Evolutionary conservation across 2,113 vertebrate genomes (phyloP).

Genomic region (Chunga burmeisteri): DNA sequence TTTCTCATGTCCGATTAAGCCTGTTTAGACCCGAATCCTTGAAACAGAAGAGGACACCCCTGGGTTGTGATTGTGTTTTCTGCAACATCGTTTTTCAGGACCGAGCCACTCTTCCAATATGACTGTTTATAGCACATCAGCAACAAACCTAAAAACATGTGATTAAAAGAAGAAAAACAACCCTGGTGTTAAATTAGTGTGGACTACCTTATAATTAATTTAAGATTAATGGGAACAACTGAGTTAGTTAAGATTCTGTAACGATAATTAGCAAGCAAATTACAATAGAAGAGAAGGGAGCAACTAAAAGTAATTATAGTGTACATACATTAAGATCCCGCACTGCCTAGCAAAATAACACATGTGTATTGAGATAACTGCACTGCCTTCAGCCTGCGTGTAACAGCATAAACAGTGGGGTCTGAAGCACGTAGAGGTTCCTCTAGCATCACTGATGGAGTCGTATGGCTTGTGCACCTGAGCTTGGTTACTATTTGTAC

Average conservation of each 20-base stretch:
- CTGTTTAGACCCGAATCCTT: neutral
- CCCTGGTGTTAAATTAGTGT: conserved; percentile 30
- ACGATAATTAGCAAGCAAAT: conserved; percentile 60
- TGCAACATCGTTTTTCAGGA: neutral
- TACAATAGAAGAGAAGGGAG: conserved; percentile 40
- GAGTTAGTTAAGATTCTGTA: conserved; percentile 53
- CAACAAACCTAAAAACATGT: neutral
- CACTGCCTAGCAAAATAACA: conserved; percentile 46
- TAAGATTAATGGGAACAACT: conserved; percentile 47
- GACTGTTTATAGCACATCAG: neutral
- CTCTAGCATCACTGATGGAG: neutral
- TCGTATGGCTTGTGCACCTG: neutral
- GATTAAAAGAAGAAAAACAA: conserved; percentile 16
- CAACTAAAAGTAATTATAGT: conserved; percentile 59
- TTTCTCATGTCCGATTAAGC: neutral
- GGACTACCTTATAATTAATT: conserved; percentile 64
- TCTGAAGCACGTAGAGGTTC: neutral
- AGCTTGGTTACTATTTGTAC: neutral
- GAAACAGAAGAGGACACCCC: neutral
- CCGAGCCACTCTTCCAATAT: neutral
- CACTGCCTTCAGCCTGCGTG: neutral
- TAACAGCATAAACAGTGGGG: neutral
- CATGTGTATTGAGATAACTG: neutral
- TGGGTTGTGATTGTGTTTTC: neutral
- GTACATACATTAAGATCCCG: conserved; percentile 33